Evolutionary conservation across 2,888 invertebrate genomes (phyloP).

Genomic region (Ashinkailepas kermadecensis): DNA sequence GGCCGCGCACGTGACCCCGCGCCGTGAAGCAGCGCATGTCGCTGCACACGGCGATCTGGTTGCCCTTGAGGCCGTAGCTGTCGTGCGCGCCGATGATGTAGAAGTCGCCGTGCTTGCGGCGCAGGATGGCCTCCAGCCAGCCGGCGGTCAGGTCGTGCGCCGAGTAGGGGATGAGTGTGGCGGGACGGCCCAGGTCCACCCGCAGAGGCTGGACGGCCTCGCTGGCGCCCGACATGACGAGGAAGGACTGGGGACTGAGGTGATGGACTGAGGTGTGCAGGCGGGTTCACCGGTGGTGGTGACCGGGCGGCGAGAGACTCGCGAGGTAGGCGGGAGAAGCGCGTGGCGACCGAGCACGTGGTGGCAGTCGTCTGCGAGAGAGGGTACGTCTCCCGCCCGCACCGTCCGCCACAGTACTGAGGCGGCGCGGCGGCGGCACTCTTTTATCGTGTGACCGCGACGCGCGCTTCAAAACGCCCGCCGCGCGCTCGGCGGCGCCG

Average conservation of each 20-base stretch:
- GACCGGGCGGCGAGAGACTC: too few species aligned
- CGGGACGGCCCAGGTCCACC: not conserved
- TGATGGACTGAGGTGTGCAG: too few species aligned
- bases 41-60: slow-evolving; percentile 7
- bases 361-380: not conserved
- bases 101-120: not conserved
- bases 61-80: not conserved
- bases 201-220: not conserved
- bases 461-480: not conserved
- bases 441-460: not conserved
- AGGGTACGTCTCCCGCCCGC: not conserved
- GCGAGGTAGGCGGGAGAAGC: not conserved
- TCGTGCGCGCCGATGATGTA: not conserved
- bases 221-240: not conserved
- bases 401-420: not conserved
- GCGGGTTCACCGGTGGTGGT: too few species aligned
- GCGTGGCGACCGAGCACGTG: not conserved
- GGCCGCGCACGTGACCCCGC: not conserved
- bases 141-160: not conserved
- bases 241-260: too few species aligned
- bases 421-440: not conserved
- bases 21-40: slow-evolving; percentile 2
- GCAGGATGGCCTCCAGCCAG: slow-evolving; percentile 13
- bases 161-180: not conserved
- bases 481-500: not conserved